Conservation (phyloP, 1,140 invertebrate species). For the Heliconius hermathena region DNA sequence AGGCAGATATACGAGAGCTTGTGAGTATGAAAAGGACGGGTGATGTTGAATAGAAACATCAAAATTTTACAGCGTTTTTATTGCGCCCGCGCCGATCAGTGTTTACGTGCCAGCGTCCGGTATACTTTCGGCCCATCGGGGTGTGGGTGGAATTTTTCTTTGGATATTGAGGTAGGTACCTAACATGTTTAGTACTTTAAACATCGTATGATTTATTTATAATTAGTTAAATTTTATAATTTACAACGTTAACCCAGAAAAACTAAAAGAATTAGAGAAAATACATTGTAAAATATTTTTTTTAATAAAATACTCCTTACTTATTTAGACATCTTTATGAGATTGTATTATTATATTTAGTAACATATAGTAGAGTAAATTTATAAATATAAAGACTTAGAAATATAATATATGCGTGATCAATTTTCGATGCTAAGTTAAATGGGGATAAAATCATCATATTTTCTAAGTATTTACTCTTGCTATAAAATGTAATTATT, state of each 20-base stretch:
- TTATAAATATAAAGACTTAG: too few species aligned
- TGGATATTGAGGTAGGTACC: slow-evolving; percentile 42
- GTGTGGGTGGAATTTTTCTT: slow-evolving; percentile 49
- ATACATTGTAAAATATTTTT: too few species aligned
- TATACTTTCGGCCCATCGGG: slow-evolving; percentile 46
- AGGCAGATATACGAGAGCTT: slow-evolving; percentile 47
- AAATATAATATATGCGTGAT: too few species aligned
- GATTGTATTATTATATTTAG: too few species aligned
- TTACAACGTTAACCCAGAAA: neutral
- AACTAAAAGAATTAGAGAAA: neutral
- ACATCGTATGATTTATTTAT: slow-evolving; percentile 13
- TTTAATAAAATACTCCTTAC: too few species aligned
- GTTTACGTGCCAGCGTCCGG: slow-evolving; percentile 73
- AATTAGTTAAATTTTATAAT: neutral
- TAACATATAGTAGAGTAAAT: too few species aligned
- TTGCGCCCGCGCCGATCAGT: slow-evolving; percentile 66
- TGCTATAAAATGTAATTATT: too few species aligned
- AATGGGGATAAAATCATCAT: too few species aligned
- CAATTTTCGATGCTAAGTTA: too few species aligned
- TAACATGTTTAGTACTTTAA: slow-evolving; percentile 8
- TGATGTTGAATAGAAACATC: slow-evolving; percentile 76
- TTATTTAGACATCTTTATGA: too few species aligned
- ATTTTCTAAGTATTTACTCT: too few species aligned
- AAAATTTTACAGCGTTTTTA: slow-evolving; percentile 82
- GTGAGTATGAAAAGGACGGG: slow-evolving; percentile 45